Conservation (phyloP, 1,140 invertebrate species). For the Drosophila yakuba region DNA sequence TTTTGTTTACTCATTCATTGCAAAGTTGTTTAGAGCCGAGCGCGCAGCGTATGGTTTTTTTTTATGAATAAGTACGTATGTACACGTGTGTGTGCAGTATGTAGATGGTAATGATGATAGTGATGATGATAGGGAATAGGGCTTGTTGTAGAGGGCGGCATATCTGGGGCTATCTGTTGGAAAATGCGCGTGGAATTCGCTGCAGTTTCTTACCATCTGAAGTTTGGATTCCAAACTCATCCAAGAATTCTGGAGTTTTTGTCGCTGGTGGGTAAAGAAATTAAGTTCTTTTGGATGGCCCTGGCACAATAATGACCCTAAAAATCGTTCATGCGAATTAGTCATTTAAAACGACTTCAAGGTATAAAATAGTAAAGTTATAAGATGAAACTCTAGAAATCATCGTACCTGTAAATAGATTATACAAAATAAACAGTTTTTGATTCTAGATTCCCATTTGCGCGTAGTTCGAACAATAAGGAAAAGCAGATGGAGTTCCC, state of each 20-base stretch:
- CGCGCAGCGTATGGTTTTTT: slow-evolving; percentile 66
- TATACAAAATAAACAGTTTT: too few relatives aligned
- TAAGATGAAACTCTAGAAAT: not conserved
- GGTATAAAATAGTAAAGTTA: too few relatives aligned
- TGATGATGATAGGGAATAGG: slow-evolving; percentile 14
- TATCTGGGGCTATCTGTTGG: slow-evolving; percentile 5
- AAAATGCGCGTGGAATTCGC: slow-evolving; percentile 15
- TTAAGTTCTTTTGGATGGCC: not conserved
- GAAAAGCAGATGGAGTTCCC: too few relatives aligned
- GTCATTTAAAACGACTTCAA: too few relatives aligned
- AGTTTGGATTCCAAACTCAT: slow-evolving; percentile 55
- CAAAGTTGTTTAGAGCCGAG: slow-evolving; percentile 76
- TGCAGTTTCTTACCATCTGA: slow-evolving; percentile 7
- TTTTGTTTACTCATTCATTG: slow-evolving; percentile 82
- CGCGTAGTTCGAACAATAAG: too few relatives aligned
- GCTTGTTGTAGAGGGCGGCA: slow-evolving; percentile 5
- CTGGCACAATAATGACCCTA: too few relatives aligned
- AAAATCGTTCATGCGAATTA: too few relatives aligned
- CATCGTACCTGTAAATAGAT: not conserved
- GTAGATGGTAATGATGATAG: slow-evolving; percentile 35
- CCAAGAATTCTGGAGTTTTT: slow-evolving; percentile 61
- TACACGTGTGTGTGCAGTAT: not conserved
- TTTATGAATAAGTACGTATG: not conserved
- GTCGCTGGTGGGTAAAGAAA: not conserved
- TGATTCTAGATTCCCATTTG: too few relatives aligned